Conservation (phyloP, 2,797 vertebrate species). For the Pantherophis alleghaniensis region DNA sequence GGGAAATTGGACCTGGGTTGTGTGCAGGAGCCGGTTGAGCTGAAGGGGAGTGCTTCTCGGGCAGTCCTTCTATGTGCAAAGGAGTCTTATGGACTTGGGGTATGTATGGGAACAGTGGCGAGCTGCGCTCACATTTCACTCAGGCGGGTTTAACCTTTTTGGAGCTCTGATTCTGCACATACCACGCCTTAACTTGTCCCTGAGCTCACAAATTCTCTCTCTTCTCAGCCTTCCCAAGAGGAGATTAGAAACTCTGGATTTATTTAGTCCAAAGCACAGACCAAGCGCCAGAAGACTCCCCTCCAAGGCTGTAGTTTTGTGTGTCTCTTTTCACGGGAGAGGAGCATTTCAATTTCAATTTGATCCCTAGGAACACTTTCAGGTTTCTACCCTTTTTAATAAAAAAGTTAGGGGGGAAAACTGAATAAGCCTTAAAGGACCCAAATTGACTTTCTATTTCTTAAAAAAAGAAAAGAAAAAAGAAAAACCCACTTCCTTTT, state of each 20-base stretch:
- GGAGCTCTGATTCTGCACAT: slow-evolving; percentile 68
- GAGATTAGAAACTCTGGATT: neutral
- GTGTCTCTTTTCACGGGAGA: neutral
- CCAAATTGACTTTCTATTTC: neutral
- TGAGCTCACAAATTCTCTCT: neutral
- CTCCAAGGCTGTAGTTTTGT: neutral
- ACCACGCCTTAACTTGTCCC: slow-evolving; percentile 25
- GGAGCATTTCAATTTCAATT: neutral
- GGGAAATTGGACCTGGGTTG: slow-evolving; percentile 44
- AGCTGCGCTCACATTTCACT: slow-evolving; percentile 65
- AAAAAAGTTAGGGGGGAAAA: neutral
- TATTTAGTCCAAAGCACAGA: neutral
- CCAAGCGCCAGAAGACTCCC: neutral
- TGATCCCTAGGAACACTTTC: neutral
- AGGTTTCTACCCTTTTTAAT: neutral
- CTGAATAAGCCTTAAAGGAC: neutral
- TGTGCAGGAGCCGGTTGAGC: slow-evolving; percentile 9
- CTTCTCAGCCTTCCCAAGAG: neutral
- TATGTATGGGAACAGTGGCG: slow-evolving; percentile 21
- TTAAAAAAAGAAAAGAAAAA: neutral
- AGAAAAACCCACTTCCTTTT: neutral
- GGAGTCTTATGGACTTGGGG: slow-evolving; percentile 28
- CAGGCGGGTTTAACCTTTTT: slow-evolving; percentile 60
- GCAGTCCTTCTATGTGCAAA: slow-evolving; percentile 66
- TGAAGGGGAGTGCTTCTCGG: slow-evolving; percentile 33